Base-by-base conservation (phyloP, 1,140 invertebrate genomes). In the Drosophila prosaltans region DNA sequence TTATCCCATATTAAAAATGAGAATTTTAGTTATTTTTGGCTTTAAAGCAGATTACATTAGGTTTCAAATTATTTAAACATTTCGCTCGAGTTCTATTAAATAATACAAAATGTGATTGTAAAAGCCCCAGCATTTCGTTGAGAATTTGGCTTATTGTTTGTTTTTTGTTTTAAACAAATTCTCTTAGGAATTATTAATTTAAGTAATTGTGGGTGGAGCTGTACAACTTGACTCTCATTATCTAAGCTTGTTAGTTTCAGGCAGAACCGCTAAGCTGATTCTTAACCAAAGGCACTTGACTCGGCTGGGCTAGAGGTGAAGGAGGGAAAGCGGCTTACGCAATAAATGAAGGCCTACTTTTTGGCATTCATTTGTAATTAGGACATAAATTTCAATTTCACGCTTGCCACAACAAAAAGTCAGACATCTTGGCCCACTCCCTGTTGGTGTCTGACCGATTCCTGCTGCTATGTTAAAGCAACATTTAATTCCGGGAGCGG, bases 341-440 rank as follows among this genome's bases (percentile, higher is more conserved):
- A 72, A 84, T 48, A 69, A 51, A 78, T 69, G 57, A 48, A 67
- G 74, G 65, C 68, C 65, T 68, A 68, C 67, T 63, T 65, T 63
- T 65, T 54, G 57, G 51, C 61, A 65, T 72, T 72, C 70, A 51
- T 55, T 75, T 66, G 74, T 81, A 85, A 85, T 85, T 85, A 85
- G 70, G 79, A 78, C 71, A 86, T 86, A 79, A 79, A 81, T 85
- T 85, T 85, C 61, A 79, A 85, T 85, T 85, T 86, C 78, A 85
- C 82, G 82, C 74, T 79, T 78, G 78, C 79, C 68, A 65, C 58
- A 66, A 60, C 74, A 48, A 65, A 63, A 61, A 24, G 3, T 1
- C 11, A n/a, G 39, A 21, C 51, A 26, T 30, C 21, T 16, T 28
- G 30, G 32, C 24, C 2, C 11, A 41, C 24, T 26, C 48, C 43